Conservation (phyloP, 1,140 invertebrate species). For the Harpegnathos saltator region DNA sequence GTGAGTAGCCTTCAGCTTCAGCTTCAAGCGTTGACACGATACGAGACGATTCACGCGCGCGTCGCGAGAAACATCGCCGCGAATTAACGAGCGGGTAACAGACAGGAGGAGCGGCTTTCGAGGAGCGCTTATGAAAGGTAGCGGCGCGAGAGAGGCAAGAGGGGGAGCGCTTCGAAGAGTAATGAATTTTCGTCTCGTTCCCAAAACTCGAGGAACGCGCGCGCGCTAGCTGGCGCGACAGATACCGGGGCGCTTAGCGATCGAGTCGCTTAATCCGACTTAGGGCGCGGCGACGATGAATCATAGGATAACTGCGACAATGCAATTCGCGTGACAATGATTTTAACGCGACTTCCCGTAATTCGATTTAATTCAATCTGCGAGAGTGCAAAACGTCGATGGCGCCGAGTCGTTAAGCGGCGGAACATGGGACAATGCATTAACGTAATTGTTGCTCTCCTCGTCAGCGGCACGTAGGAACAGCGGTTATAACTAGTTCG, state of each 20-base stretch:
- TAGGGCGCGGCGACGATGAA: slow-evolving; percentile 34
- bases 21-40: too few species aligned
- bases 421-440: slow-evolving; percentile 73
- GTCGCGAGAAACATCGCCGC: neutral
- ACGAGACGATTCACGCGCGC: too few species aligned
- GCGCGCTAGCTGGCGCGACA: neutral
- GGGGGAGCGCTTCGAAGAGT: neutral
- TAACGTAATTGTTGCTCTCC: slow-evolving; percentile 75
- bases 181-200: neutral
- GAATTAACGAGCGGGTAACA: neutral
- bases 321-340: slow-evolving; percentile 48
- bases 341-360: slow-evolving; percentile 61
- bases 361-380: slow-evolving; percentile 63
- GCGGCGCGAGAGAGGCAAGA: too few species aligned
- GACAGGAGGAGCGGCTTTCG: neutral
- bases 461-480: slow-evolving; percentile 71
- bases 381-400: slow-evolving; percentile 62
- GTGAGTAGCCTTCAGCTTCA: slow-evolving; percentile 78
- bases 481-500: slow-evolving; percentile 73
- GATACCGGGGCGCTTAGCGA: neutral
- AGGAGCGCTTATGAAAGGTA: neutral
- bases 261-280: slow-evolving; percentile 32
- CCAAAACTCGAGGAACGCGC: neutral
- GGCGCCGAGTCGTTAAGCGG: slow-evolving; percentile 65
- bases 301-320: slow-evolving; percentile 52